Base-by-base conservation (phyloP, 2,113 vertebrate species). In the Saguinus midas region DNA sequence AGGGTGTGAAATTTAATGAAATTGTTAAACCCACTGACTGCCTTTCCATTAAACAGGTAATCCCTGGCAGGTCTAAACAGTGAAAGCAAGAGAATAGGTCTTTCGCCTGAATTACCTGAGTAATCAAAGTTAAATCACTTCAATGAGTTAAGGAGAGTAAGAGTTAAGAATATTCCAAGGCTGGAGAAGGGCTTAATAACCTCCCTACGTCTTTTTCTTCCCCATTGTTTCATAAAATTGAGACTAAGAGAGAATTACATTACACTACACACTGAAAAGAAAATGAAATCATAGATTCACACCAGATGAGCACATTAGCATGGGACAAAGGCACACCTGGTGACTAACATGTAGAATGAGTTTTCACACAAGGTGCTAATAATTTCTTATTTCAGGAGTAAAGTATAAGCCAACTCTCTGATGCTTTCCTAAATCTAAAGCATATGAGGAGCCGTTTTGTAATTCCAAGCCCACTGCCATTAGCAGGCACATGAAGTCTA, bases 21-120 rank as follows among this genome's bases (percentile, higher is more conserved):
- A 95, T 96, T 94, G 90, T 91, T 96, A 94, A 96, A 96, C 32
- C 73, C 52, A 78, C 58, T 90, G 83, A 78, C 58, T 90, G 83
- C n/a, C 68, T 96, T 96, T 97, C 80, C 80, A 96, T 97, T 96
- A 96, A 93, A 87, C 35, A 96, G 80, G 57, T 76, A 95, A n/a
- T 90, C 86, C 87, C 1, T 72, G 48, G 52, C 72, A 95, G 18
- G 5, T 91, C 92, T 97, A 95, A 89, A 35, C 12, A 96, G 92
- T 35, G 32, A 96, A 83, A 87, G 6, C 61, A 95, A 91, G n/a
- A 20, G 48, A 95, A 89, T 48, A 55, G 17, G 45, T 72, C 93
- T 95, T 97, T 93, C 95, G 17, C 40, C 95, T 95, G 76, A 97
- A 97, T 97, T 91, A 88, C 78, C 88, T 95, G 79, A 75, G 55